These are phyloP conservation scores for Diabrotica balteata DNA, from an alignment of 2,888 invertebrate genomes.

Conservation along the genomic window DNA sequence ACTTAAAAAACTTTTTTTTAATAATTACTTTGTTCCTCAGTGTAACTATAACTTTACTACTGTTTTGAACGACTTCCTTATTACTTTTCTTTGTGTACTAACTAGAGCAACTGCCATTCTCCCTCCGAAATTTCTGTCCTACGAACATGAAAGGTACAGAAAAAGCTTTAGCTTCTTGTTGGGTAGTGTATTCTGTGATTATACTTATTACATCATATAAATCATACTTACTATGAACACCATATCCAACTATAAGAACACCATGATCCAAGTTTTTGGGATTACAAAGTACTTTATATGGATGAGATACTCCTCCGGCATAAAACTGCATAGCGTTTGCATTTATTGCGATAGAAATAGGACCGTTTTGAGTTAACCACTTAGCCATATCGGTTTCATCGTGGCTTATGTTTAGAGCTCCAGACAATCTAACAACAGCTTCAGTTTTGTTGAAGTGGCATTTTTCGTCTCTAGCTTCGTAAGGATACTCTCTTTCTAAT, in stretches of 20 bases:
- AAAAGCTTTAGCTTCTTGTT: too few species aligned
- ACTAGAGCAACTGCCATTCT: too few species aligned
- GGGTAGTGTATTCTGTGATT: too few species aligned
- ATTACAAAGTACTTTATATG: slow-evolving; percentile 82
- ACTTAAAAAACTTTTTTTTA: too few species aligned
- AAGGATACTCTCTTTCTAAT: slow-evolving; percentile 89
- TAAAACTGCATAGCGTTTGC: slow-evolving; percentile 98
- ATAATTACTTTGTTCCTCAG: too few species aligned
- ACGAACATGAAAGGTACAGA: too few species aligned
- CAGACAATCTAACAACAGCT: slow-evolving; percentile 72
- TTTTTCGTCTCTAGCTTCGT: slow-evolving; percentile 81
- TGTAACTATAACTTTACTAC: too few species aligned
- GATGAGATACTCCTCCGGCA: slow-evolving; percentile 93
- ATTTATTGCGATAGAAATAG: slow-evolving; percentile 94
- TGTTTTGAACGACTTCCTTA: too few species aligned
- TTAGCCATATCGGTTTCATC: slow-evolving; percentile 91
- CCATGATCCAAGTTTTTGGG: slow-evolving; percentile 87
- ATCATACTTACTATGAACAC: slow-evolving; percentile 71
- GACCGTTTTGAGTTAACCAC: slow-evolving; percentile 89
- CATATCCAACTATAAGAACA: slow-evolving; percentile 94
- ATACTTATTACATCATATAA: not conserved
- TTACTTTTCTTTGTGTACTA: too few species aligned
- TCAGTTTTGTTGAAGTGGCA: slow-evolving; percentile 76
- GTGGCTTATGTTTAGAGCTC: slow-evolving; percentile 84
- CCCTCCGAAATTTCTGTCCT: too few species aligned